Evolutionary conservation across 2,888 invertebrate genomes (phyloP).

Genomic region (Cryptus viduatorius): DNA sequence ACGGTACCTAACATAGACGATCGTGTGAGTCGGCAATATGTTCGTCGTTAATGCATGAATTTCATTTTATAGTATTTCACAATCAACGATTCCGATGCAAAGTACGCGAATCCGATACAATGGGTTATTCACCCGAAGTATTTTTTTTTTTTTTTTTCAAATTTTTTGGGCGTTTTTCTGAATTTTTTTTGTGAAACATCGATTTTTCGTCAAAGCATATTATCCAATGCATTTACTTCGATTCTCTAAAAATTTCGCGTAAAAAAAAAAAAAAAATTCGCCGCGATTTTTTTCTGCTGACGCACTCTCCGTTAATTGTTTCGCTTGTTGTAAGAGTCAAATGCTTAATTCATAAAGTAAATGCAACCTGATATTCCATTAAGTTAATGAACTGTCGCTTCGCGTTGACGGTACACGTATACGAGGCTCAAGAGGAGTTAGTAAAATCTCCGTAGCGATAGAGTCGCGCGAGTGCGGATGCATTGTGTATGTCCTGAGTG

Average conservation of each 20-base stretch:
- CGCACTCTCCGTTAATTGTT: background rate
- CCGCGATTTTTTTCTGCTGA: no score
- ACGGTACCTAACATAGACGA: background rate
- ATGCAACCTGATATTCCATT: background rate
- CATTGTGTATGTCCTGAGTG: slow-evolving; percentile 58
- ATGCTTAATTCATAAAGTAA: background rate
- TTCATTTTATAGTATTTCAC: slow-evolving; percentile 36
- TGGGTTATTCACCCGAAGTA: no score
- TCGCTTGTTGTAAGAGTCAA: background rate
- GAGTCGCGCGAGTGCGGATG: slow-evolving; percentile 17
- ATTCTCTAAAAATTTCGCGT: no score
- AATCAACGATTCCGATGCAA: slow-evolving; percentile 19
- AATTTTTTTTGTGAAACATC: no score
- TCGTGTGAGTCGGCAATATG: slow-evolving; percentile 12
- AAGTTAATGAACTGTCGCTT: slow-evolving; percentile 36
- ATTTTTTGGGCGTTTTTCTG: no score
- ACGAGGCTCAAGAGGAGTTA: background rate
- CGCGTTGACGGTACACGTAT: slow-evolving; percentile 27
- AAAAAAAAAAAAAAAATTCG: no score
- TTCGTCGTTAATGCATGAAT: slow-evolving; percentile 34
- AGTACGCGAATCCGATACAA: no score
- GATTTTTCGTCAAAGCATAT: no score
- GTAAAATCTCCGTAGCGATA: slow-evolving; percentile 5
- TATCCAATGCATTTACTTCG: no score
- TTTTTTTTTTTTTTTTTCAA: no score